phyloP scores from a whole-genome alignment of 2,888 invertebrate species.

The Imbricaverruca yamaguchii region DNA sequence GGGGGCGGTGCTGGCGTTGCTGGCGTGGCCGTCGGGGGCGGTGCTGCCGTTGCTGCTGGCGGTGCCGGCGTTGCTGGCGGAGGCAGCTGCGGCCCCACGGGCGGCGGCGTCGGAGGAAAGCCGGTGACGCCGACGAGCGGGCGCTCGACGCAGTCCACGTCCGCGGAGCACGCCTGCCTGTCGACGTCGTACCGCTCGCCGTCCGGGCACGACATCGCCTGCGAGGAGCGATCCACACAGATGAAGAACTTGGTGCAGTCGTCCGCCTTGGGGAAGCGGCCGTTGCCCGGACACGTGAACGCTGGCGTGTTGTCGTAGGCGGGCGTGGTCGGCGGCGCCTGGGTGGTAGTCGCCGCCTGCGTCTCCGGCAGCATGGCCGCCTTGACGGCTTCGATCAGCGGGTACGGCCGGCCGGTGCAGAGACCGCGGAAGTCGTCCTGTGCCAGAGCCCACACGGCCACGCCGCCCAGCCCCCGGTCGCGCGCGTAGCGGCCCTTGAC shows the following conservation, averaged over 20 bases:
- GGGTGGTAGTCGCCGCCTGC: too few relatives aligned
- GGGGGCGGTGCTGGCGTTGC: too few relatives aligned
- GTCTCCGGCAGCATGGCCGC: neutral
- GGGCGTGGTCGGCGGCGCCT: neutral
- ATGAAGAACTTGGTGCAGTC: neutral
- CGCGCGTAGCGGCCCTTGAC: slow-evolving; percentile 46
- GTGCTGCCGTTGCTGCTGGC: too few relatives aligned
- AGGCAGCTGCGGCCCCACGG: too few relatives aligned
- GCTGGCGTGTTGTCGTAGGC: neutral
- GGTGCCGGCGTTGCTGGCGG: too few relatives aligned
- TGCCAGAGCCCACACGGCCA: slow-evolving; percentile 33
- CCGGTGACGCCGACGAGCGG: slow-evolving; percentile 27
- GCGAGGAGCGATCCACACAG: neutral
- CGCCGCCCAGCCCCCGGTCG: slow-evolving; percentile 35
- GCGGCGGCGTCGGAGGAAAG: too few relatives aligned
- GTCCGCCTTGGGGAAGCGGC: neutral
- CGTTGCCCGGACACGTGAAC: neutral
- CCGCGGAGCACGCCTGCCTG: neutral
- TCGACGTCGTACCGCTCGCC: neutral
- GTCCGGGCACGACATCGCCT: neutral
- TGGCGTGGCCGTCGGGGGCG: too few relatives aligned
- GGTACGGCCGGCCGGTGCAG: neutral
- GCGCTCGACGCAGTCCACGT: neutral
- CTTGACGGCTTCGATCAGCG: neutral
- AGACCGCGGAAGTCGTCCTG: neutral